Conservation (phyloP, 2,888 invertebrate genomes). For the Blastobasis adustella region DNA sequence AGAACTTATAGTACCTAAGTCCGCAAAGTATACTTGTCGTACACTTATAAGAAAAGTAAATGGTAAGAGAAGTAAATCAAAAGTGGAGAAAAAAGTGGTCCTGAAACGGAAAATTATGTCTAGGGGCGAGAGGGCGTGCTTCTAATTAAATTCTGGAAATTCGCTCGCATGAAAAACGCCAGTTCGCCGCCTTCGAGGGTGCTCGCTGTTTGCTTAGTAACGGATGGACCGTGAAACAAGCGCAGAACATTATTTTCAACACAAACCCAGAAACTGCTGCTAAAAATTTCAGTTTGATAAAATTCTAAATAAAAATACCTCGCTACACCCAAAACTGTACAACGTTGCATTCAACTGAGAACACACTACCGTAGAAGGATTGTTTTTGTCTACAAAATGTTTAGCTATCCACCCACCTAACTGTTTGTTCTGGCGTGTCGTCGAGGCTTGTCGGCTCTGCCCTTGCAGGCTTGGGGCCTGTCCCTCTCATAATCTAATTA, state of each 20-base stretch:
- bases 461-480: conserved; percentile 23
- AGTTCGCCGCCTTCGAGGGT: conserved; percentile 2
- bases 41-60: conserved; percentile 1
- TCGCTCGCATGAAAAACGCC: conserved; percentile 32
- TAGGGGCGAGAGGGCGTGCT: conserved; percentile 22
- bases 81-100: conserved; percentile 22
- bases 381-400: too few species aligned
- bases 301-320: too few species aligned
- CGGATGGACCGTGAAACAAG: too few species aligned
- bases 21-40: background rate
- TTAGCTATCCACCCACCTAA: too few species aligned
- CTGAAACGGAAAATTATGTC: conserved; percentile 29
- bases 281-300: too few species aligned
- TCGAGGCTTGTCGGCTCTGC: conserved; percentile 5
- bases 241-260: too few species aligned
- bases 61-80: conserved; percentile 9
- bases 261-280: too few species aligned
- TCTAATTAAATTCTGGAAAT: conserved; percentile 51
- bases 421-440: too few species aligned
- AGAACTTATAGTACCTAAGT: background rate
- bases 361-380: too few species aligned
- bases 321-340: too few species aligned
- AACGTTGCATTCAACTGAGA: too few species aligned
- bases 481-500: conserved; percentile 48
- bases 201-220: too few species aligned